These are phyloP conservation scores for Climacteris rufus DNA, from an alignment of 2,113 vertebrate species.

Conservation along the genomic window DNA sequence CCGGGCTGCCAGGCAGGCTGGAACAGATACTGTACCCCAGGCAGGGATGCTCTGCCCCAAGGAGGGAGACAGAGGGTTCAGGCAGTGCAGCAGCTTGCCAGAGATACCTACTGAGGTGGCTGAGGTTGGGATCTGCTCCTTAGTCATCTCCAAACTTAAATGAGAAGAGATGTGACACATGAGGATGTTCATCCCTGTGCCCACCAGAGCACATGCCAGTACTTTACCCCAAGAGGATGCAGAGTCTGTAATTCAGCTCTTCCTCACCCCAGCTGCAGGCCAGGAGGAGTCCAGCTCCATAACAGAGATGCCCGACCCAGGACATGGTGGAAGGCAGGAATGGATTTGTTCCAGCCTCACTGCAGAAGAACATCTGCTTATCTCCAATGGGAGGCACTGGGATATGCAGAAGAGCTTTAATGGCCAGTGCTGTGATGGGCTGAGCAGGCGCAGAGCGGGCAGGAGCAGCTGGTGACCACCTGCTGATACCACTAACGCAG, in stretches of 20 bases:
- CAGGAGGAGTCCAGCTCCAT: not conserved
- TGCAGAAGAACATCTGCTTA: not conserved
- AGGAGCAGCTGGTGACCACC: slow-evolving; percentile 18
- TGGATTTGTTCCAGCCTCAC: not conserved
- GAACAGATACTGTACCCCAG: not conserved
- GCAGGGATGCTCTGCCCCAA: not conserved
- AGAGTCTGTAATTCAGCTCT: not conserved
- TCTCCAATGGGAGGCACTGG: not conserved
- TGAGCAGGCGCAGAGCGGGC: not conserved
- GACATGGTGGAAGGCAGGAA: rapidly evolving
- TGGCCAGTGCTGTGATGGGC: not conserved
- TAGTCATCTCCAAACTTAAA: not conserved
- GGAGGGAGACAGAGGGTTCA: not conserved
- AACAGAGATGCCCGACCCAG: not conserved
- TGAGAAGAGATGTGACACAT: not conserved
- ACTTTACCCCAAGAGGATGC: not conserved
- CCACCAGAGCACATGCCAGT: rapidly evolving
- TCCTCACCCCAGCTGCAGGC: rapidly evolving
- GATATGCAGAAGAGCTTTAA: not conserved
- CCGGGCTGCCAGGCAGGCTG: not conserved
- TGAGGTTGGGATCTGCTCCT: not conserved
- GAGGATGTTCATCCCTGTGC: rapidly evolving
- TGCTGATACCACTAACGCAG: not conserved
- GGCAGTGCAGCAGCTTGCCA: not conserved
- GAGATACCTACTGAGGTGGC: not conserved